Conservation (phyloP, 2,797 vertebrate species). For the Tarsius wallacei region DNA sequence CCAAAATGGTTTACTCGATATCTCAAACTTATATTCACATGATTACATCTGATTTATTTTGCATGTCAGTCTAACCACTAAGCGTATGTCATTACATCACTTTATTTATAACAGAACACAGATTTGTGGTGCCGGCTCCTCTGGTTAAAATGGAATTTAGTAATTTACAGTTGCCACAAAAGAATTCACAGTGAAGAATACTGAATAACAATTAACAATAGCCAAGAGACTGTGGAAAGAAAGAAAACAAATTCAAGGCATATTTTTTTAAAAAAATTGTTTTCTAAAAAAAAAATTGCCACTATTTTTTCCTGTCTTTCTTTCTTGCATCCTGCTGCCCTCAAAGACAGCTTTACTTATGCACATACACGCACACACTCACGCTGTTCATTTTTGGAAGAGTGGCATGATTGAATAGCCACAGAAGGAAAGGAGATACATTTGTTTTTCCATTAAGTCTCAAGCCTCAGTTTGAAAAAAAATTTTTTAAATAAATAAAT, state of each 20-base stretch:
- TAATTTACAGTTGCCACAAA: conserved; percentile 75
- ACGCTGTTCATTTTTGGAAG: background rate
- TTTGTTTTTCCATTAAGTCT: conserved; percentile 58
- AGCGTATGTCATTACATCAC: conserved; percentile 77
- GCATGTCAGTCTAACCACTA: conserved; percentile 81
- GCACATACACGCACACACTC: background rate
- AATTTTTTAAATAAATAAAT: conserved; percentile 57
- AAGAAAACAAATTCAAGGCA: conserved; percentile 18
- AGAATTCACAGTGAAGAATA: conserved; percentile 49
- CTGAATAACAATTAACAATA: conserved; percentile 69
- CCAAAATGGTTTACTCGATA: conserved; percentile 76
- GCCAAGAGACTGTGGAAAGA: background rate
- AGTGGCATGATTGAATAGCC: background rate
- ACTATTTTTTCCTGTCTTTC: background rate
- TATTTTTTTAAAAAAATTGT: background rate
- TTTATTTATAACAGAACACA: conserved; percentile 86
- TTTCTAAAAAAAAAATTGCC: background rate
- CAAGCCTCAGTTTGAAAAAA: background rate
- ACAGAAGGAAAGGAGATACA: background rate
- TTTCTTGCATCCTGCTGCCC: background rate
- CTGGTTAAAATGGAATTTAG: conserved; percentile 78
- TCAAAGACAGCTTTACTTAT: background rate
- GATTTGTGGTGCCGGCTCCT: conserved; percentile 78
- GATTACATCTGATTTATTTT: conserved; percentile 84
- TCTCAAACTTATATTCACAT: conserved; percentile 77